Conservation (phyloP, 1,140 invertebrate genomes). For the Tetragonula clypearis region DNA sequence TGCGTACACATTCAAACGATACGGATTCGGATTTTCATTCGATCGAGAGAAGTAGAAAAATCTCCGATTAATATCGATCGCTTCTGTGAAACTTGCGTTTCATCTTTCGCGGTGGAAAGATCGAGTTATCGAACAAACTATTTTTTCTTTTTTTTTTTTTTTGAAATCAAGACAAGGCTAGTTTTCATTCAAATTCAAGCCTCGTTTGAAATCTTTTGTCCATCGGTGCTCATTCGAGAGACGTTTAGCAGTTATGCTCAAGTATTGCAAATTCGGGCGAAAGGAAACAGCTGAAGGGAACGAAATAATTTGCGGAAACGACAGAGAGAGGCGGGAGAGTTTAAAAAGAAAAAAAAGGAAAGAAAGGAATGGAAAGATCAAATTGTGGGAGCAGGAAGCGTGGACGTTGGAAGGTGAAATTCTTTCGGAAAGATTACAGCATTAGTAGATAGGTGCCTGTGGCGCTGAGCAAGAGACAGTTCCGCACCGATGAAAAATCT, state of each 20-base stretch:
- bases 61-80: background rate
- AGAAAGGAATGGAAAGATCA: background rate
- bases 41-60: background rate
- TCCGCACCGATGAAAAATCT: slow-evolving; percentile 53
- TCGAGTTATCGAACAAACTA: background rate
- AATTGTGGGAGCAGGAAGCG: slow-evolving; percentile 50
- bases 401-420: slow-evolving; percentile 41
- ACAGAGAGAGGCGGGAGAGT: slow-evolving; percentile 27
- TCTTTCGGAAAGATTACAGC: slow-evolving; percentile 38
- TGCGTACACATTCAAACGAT: background rate
- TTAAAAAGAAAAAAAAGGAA: background rate
- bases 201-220: too few species aligned
- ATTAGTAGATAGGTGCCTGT: slow-evolving; percentile 35
- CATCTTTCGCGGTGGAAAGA: too few species aligned
- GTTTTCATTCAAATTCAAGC: too few species aligned
- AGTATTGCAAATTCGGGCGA: background rate
- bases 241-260: too few species aligned
- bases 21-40: background rate
- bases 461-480: slow-evolving; percentile 41
- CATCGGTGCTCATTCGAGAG: too few species aligned
- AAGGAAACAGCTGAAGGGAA: too few species aligned
- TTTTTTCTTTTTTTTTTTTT: background rate
- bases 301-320: slow-evolving; percentile 17
- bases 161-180: too few species aligned
- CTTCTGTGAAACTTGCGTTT: background rate